phyloP scores from a whole-genome alignment of 2,888 invertebrate species.

The Noctua janthina region DNA sequence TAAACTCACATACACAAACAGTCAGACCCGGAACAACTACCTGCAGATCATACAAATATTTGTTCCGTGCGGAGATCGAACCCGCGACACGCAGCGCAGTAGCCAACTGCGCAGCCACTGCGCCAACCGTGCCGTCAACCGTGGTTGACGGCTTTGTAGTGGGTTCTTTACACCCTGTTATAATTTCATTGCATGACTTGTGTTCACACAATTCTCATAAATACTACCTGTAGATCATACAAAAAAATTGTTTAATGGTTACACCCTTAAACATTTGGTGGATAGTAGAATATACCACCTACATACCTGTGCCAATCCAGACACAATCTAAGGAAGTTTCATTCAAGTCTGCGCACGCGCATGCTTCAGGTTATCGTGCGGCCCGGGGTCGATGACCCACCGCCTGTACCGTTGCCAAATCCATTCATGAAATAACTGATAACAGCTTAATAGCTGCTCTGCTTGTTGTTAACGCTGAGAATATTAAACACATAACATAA shows the following conservation, averaged over 20 bases:
- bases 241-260: neutral
- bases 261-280: no score
- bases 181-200: neutral
- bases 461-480: constrained; percentile 30
- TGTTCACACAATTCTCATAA: neutral
- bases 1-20: no score
- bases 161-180: neutral
- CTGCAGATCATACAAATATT: no score
- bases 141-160: neutral
- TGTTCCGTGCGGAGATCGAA: no score
- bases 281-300: constrained; percentile 19
- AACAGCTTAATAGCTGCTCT: constrained; percentile 55
- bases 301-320: constrained; percentile 44
- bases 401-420: constrained; percentile 69
- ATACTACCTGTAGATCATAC: neutral
- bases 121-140: no score
- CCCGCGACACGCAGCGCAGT: no score
- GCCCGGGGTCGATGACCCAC: constrained; percentile 57
- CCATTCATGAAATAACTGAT: constrained; percentile 67
- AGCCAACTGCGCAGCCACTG: no score
- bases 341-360: constrained; percentile 62
- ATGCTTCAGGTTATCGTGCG: constrained; percentile 71
- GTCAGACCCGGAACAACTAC: no score
- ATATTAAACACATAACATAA: neutral
- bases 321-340: constrained; percentile 62